Conservation (phyloP, 2,888 invertebrate genomes). For the Dendrolimus houi region DNA sequence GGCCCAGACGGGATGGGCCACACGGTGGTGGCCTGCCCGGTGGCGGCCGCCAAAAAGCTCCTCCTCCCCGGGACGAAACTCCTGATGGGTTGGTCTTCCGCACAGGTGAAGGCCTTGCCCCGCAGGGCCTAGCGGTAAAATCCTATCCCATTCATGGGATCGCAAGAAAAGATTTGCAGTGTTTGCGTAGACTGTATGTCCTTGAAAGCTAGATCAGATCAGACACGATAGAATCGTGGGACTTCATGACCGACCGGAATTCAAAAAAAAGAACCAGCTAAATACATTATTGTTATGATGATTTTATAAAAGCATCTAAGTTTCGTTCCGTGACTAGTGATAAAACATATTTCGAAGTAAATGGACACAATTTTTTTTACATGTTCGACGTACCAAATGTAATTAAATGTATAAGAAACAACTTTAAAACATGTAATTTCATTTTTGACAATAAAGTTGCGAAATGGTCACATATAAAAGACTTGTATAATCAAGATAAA, state of each 20-base stretch:
- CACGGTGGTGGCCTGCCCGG: too few relatives aligned
- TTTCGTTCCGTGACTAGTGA: constrained; percentile 2
- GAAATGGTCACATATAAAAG: constrained; percentile 3
- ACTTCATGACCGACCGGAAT: constrained; percentile 15
- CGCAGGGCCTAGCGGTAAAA: too few relatives aligned
- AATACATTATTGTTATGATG: constrained; percentile 13
- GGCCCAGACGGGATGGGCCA: too few relatives aligned
- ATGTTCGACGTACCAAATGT: constrained; percentile 14
- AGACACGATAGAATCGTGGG: constrained; percentile 13
- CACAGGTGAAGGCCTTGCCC: too few relatives aligned
- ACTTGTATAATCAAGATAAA: constrained; percentile 5
- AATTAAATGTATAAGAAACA: constrained; percentile 11
- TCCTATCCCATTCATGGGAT: too few relatives aligned
- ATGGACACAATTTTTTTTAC: constrained; percentile 12
- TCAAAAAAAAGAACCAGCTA: constrained; percentile 12
- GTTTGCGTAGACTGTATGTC: constrained; percentile 14
- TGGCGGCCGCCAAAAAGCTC: too few relatives aligned
- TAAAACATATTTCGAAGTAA: constrained; percentile 11
- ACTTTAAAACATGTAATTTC: constrained; percentile 9
- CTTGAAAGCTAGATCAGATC: constrained; percentile 15
- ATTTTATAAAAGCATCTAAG: constrained; percentile 5
- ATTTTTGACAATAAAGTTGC: constrained; percentile 4
- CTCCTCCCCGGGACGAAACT: too few relatives aligned
- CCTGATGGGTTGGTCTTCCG: too few relatives aligned
- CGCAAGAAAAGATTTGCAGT: constrained; percentile 15